Base-by-base conservation (phyloP, 2,888 invertebrate genomes). In the Andrena dorsata region DNA sequence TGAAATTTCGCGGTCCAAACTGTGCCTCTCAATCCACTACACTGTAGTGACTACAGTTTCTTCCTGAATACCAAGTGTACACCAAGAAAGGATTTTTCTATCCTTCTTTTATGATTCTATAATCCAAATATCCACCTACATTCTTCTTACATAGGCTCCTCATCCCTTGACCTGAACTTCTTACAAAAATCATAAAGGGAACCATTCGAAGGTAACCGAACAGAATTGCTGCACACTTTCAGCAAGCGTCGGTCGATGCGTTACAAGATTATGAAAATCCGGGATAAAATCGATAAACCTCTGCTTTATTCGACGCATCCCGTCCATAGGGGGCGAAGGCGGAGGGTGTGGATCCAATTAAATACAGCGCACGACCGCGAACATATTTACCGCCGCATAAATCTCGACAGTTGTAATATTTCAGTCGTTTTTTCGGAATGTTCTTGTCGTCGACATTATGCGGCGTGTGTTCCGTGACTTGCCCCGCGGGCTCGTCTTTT, bases 371-470 rank as follows among this genome's bases (percentile, higher is more conserved):
- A 66, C 60, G 73, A 49, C 41, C 63, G 77, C 56, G 71, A 71
- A 85, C 77, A 72, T 87, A 87, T 87, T 87, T 86, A 80, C 76
- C 83, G 74, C 60, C 60, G 74, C 80, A 86, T 87, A 87, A 87
- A 87, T 87, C 88, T 70, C 74, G 86, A 69, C 86, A 82, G 81
- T 86, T 83, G 87, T 79, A 86, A 87, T 87, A 87, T 84, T 87
- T 87, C 88, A 83, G 79, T 53, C 49, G 56, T 77, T 53, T 61
- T 63, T 73, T 65, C 71, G 64, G 65, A 76, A 76, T 65, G 74
- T 76, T 80, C 78, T 70, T 66, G 83, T 81, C 85, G 88, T 65
- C 77, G 81, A 51, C 76, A 74, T 81, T 83, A 86, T 66, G 76
- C 74, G 58, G 28, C 61, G 66, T 65, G 80, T 70, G 84, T 84